phyloP scores from a whole-genome alignment of 2,113 vertebrate species.

The Sialia sialis region DNA sequence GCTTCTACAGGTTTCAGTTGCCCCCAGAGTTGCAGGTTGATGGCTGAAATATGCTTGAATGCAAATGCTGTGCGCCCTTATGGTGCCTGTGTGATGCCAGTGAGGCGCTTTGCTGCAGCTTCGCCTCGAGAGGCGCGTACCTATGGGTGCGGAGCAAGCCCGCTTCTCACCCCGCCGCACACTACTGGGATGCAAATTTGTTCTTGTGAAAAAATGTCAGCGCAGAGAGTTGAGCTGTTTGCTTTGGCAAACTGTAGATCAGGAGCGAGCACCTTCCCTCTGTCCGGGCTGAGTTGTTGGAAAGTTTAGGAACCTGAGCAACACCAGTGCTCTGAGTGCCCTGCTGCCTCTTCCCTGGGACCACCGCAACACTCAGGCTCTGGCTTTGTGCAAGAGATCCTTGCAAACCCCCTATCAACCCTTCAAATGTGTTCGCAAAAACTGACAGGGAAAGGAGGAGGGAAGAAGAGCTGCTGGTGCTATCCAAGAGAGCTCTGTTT shows the following conservation, averaged over 20 bases:
- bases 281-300: background rate
- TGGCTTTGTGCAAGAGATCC: background rate
- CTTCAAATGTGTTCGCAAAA: background rate
- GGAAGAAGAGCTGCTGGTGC: background rate
- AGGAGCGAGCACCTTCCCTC: background rate
- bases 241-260: background rate
- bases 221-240: background rate
- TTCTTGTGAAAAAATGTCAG: conserved; percentile 46
- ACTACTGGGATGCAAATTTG: conserved; percentile 30
- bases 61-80: background rate
- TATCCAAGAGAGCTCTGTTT: conserved; percentile 39
- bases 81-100: background rate
- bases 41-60: conserved; percentile 10
- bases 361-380: background rate
- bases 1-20: background rate
- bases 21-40: background rate
- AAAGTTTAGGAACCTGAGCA: background rate
- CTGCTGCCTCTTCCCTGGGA: background rate
- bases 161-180: background rate
- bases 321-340: accelerated
- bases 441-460: background rate
- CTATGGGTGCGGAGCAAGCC: conserved; percentile 17
- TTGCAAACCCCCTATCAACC: background rate
- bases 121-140: background rate
- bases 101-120: background rate